These are phyloP conservation scores for Axis porcinus DNA, from an alignment of 2,113 vertebrate genomes.

Conservation along the genomic window DNA sequence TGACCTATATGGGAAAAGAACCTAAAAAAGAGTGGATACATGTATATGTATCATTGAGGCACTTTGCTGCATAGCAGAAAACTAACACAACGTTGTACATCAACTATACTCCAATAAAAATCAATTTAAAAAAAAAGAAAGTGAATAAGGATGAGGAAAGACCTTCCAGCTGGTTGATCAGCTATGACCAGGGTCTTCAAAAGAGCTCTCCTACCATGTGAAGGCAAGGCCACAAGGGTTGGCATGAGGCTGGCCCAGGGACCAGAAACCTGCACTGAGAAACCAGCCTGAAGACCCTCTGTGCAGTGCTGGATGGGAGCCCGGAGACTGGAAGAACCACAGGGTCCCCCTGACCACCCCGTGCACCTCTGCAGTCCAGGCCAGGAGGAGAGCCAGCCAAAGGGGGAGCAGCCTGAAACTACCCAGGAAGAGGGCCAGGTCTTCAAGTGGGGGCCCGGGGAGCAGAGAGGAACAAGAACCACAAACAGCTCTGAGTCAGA, in stretches of 20 bases:
- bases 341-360: not conserved
- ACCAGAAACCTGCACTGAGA: not conserved
- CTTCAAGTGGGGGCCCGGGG: accelerated
- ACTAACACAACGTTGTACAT: not conserved
- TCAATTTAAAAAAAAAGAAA: not conserved
- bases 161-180: not conserved
- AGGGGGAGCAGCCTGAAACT: accelerated
- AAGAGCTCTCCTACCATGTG: not conserved
- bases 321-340: not conserved
- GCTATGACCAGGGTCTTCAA: not conserved
- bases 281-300: not conserved
- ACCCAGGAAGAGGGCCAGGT: not conserved
- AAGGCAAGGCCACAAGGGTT: not conserved
- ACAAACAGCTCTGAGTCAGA: not conserved
- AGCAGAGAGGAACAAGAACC: not conserved
- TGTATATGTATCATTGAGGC: not conserved
- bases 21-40: not conserved
- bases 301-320: not conserved
- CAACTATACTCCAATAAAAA: not conserved
- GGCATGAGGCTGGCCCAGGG: accelerated
- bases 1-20: not conserved
- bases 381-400: not conserved
- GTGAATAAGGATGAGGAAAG: not conserved
- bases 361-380: not conserved
- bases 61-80: not conserved